A percentile compares a stretch with the other conserved stretches of the same genome.
Conservation (phyloP, 2,888 invertebrate species). For the Zhengitettix transpicula region DNA sequence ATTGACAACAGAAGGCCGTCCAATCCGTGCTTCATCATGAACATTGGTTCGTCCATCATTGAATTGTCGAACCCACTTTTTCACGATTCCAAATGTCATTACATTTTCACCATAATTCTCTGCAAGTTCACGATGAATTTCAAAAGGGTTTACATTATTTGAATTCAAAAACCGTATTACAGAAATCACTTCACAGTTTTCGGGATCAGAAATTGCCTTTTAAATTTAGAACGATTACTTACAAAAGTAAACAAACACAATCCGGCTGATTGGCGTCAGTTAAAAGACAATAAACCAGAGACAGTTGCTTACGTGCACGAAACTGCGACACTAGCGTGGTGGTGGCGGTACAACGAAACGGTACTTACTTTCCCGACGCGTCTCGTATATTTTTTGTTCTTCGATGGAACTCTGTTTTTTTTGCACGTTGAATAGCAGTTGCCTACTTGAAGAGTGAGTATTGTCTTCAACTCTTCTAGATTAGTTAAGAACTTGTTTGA, state of each 20-base stretch:
- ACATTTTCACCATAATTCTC: constrained; percentile 13
- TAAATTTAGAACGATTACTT: neutral
- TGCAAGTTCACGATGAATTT: constrained; percentile 14
- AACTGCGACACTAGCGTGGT: neutral
- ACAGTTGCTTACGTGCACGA: neutral
- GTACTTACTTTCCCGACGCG: neutral
- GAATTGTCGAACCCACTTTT: constrained; percentile 1
- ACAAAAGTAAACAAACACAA: neutral
- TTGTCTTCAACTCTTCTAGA: too few relatives aligned
- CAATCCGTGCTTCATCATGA: constrained; percentile 9
- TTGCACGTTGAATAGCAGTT: too few relatives aligned
- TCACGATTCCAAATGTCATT: constrained; percentile 14
- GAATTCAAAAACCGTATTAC: too few relatives aligned
- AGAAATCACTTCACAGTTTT: too few relatives aligned
- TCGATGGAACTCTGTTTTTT: too few relatives aligned
- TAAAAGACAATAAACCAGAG: neutral
- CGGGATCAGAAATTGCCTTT: too few relatives aligned
- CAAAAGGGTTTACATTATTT: constrained; percentile 6
- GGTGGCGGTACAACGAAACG: neutral
- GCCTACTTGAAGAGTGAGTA: too few relatives aligned
- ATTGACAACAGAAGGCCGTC: constrained; percentile 11
- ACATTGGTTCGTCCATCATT: neutral
- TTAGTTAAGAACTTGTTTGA: too few relatives aligned
- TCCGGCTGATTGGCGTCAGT: neutral
- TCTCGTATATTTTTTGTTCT: too few relatives aligned